A percentile compares a stretch with the other conserved stretches of the same genome.
Evolutionary conservation across 2,888 invertebrate species (phyloP).

Genomic region (Gnatocerus cornutus): DNA sequence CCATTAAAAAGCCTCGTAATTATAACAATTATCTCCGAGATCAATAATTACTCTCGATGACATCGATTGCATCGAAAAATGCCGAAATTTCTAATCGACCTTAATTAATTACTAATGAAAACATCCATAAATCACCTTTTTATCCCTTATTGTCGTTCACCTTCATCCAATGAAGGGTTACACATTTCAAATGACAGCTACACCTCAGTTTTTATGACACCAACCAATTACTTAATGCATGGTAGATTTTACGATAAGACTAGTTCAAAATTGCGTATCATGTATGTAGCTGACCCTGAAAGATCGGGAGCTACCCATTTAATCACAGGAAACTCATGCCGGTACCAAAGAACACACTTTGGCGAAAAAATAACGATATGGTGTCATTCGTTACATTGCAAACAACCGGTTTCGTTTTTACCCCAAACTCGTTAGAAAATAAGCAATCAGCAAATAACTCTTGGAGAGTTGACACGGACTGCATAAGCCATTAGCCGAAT

Average conservation of each 20-base stretch:
- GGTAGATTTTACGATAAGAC: slow-evolving; percentile 6
- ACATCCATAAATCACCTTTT: slow-evolving; percentile 33
- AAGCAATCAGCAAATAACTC: slow-evolving; percentile 4
- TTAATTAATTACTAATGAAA: slow-evolving; percentile 32
- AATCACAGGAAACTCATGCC: slow-evolving; percentile 4
- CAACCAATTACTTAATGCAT: slow-evolving; percentile 9
- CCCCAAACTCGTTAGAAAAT: slow-evolving; percentile 4
- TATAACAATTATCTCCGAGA: slow-evolving; percentile 30
- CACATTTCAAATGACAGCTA: slow-evolving; percentile 11
- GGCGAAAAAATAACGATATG: not conserved
- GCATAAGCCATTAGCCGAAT: slow-evolving; percentile 2
- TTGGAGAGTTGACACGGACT: not conserved
- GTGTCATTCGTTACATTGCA: not conserved
- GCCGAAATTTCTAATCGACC: slow-evolving; percentile 22
- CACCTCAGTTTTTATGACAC: slow-evolving; percentile 7
- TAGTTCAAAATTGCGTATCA: slow-evolving; percentile 7
- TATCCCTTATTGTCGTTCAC: slow-evolving; percentile 15
- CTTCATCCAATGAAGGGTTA: slow-evolving; percentile 12
- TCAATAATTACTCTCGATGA: slow-evolving; percentile 24
- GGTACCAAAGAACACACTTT: slow-evolving; percentile 3
- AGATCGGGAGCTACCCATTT: not conserved
- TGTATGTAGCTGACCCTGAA: slow-evolving; percentile 10
- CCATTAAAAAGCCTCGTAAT: slow-evolving; percentile 31
- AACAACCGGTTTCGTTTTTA: slow-evolving; percentile 2
- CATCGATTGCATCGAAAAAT: slow-evolving; percentile 15